Conservation (phyloP, 2,888 invertebrate genomes). For the Helicoverpa assulta region DNA sequence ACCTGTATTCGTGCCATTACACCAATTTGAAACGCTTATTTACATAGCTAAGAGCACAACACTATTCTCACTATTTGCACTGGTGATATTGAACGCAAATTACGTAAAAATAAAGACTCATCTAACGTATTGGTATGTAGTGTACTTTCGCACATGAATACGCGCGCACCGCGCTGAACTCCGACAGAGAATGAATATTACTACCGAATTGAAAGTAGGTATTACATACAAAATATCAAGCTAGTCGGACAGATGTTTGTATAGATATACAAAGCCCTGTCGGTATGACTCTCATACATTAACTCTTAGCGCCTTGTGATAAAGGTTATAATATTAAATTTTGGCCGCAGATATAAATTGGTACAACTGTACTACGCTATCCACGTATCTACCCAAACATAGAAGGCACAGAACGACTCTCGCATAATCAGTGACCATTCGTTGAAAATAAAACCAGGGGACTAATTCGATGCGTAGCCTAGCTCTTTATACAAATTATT, state of each 20-base stretch:
- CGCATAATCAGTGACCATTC: conserved; percentile 47
- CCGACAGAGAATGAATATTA: conserved; percentile 79
- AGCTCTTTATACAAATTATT: conserved; percentile 11
- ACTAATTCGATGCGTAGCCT: not conserved
- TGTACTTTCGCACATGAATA: conserved; percentile 65
- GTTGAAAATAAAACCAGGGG: conserved; percentile 31
- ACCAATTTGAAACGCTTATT: conserved; percentile 71
- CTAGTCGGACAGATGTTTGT: conserved; percentile 72
- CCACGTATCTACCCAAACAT: conserved; percentile 55
- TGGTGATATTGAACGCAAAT: conserved; percentile 54
- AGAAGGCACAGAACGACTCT: conserved; percentile 44
- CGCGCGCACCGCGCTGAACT: conserved; percentile 75
- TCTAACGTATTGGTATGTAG: conserved; percentile 62
- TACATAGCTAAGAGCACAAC: conserved; percentile 73
- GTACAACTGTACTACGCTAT: conserved; percentile 61
- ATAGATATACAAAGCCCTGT: conserved; percentile 53
- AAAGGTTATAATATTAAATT: conserved; percentile 44
- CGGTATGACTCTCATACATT: conserved; percentile 23
- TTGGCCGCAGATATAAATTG: conserved; percentile 30
- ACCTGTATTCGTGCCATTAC: conserved; percentile 77
- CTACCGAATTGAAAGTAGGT: conserved; percentile 79
- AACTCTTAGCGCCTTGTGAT: conserved; percentile 38
- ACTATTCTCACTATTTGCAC: conserved; percentile 67
- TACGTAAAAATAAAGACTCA: conserved; percentile 55
- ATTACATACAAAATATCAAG: conserved; percentile 76